Evolutionary conservation across 2,113 vertebrate species (phyloP).

Genomic region (Ptyas mucosa): DNA sequence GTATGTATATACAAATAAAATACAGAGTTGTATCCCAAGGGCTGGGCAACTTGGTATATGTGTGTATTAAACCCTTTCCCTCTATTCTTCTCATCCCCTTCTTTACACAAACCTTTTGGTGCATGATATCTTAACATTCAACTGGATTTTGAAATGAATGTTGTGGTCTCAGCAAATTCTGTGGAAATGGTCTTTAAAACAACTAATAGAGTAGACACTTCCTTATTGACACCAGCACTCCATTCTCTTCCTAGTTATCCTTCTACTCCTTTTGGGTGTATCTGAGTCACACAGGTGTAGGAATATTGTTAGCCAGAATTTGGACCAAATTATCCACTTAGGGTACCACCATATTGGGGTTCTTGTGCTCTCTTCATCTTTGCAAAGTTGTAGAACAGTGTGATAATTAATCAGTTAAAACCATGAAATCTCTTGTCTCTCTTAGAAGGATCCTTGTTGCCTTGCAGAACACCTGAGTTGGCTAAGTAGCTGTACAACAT

Average conservation of each 20-base stretch:
- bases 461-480: constrained; percentile 19
- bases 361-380: constrained; percentile 47
- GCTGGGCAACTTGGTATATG: constrained; percentile 47
- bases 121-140: constrained; percentile 60
- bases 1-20: constrained; percentile 63
- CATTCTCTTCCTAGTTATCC: background rate
- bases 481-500: constrained; percentile 46
- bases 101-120: constrained; percentile 47
- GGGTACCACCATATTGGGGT: constrained; percentile 45
- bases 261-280: constrained; percentile 23
- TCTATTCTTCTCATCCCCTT: background rate
- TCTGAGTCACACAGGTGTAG: constrained; percentile 52
- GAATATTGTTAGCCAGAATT: constrained; percentile 45
- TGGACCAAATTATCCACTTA: constrained; percentile 3
- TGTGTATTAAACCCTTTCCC: constrained; percentile 5
- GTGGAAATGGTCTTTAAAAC: constrained; percentile 45
- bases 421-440: constrained; percentile 31
- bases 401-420: constrained; percentile 51
- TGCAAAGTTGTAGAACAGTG: constrained; percentile 8
- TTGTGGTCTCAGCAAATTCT: constrained; percentile 52
- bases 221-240: constrained; percentile 51
- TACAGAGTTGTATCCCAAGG: constrained; percentile 59
- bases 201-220: constrained; percentile 36
- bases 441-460: background rate
- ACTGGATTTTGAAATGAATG: constrained; percentile 43